These are phyloP conservation scores for Drosophila pruinosa DNA, from an alignment of 1,140 invertebrate genomes.

Conservation along the genomic window DNA sequence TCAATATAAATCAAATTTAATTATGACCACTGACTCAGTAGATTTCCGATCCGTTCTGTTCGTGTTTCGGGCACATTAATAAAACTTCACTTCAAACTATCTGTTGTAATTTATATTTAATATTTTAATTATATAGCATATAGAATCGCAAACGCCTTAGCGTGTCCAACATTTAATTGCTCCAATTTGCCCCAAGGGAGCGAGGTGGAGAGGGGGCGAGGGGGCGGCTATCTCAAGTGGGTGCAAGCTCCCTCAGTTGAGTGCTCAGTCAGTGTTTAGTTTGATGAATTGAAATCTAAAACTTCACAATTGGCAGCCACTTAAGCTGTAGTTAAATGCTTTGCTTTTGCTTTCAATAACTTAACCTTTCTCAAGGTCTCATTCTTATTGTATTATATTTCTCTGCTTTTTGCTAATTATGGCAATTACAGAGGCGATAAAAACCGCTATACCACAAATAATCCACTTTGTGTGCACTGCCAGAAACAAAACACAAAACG, in stretches of 20 bases:
- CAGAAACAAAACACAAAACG: background rate
- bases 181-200: slow-evolving; percentile 19
- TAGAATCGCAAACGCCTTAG: slow-evolving; percentile 18
- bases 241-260: background rate
- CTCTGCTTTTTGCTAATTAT: slow-evolving; percentile 53
- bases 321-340: slow-evolving; percentile 15
- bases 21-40: slow-evolving; percentile 22
- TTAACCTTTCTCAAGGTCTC: slow-evolving; percentile 66
- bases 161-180: slow-evolving; percentile 53
- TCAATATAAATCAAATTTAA: slow-evolving; percentile 17
- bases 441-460: slow-evolving; percentile 33
- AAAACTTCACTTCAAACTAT: slow-evolving; percentile 14
- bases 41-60: slow-evolving; percentile 45
- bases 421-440: slow-evolving; percentile 75
- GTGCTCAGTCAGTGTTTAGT: background rate
- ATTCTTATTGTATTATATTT: background rate
- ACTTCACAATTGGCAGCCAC: slow-evolving; percentile 1
- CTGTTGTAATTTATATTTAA: slow-evolving; percentile 54
- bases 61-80: slow-evolving; percentile 56
- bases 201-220: too few relatives aligned
- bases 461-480: background rate
- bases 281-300: slow-evolving; percentile 8
- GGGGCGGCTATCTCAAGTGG: slow-evolving; percentile 37
- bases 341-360: slow-evolving; percentile 37
- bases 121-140: slow-evolving; percentile 74